phyloP scores from a whole-genome alignment of 1,140 invertebrate species.

The Bursaphelenchus mucronatus region DNA sequence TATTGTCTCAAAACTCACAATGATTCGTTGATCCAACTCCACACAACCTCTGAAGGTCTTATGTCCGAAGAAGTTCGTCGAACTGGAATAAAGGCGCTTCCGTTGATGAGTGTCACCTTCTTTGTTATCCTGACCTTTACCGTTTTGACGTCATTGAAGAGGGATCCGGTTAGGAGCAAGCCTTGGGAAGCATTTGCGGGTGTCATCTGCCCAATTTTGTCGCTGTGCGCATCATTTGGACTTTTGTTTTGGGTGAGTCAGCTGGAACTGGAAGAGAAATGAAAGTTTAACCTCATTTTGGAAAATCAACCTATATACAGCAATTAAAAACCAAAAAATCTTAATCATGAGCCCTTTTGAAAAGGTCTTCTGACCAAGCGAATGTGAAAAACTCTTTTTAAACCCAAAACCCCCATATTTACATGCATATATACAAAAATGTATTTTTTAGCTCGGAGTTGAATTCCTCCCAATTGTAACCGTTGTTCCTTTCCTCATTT shows the following conservation, averaged over 20 bases:
- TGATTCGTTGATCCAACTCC: slow-evolving; percentile 50
- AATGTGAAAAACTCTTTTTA: no score
- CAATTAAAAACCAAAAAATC: no score
- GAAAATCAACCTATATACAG: no score
- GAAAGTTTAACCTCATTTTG: no score
- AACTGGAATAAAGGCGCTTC: slow-evolving; percentile 54
- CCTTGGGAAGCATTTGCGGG: slow-evolving; percentile 57
- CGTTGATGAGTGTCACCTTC: slow-evolving; percentile 50
- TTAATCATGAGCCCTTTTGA: no score
- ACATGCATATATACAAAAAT: slow-evolving; percentile 1
- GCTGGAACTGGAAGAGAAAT: no score
- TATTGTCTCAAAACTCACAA: slow-evolving; percentile 44
- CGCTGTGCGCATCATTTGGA: slow-evolving; percentile 53
- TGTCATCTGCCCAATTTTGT: slow-evolving; percentile 55
- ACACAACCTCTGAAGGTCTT: slow-evolving; percentile 55
- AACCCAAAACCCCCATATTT: no score
- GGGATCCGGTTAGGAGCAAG: slow-evolving; percentile 53
- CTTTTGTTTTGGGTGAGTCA: slow-evolving; percentile 52
- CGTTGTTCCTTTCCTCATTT: slow-evolving; percentile 57
- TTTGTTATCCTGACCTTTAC: slow-evolving; percentile 53
- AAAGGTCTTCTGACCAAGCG: no score
- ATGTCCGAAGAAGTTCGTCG: slow-evolving; percentile 58
- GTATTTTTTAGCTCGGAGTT: slow-evolving; percentile 48
- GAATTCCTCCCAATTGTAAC: slow-evolving; percentile 57
- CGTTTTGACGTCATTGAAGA: slow-evolving; percentile 53